phyloP scores from a whole-genome alignment of 2,888 invertebrate genomes.

The Tipula vernalis region DNA sequence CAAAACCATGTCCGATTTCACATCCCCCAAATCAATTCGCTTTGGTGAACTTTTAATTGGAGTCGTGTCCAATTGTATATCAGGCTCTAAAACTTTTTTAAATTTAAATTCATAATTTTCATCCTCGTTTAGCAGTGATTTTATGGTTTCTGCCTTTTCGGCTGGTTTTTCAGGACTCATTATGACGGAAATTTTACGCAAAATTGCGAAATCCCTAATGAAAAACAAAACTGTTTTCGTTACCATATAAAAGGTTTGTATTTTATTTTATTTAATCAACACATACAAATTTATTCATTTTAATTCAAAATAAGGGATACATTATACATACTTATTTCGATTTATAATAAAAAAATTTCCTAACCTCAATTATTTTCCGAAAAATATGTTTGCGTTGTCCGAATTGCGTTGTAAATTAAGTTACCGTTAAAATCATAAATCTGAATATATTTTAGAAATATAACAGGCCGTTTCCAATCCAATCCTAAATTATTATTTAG shows the following conservation, averaged over 20 bases:
- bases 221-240: background rate
- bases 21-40: background rate
- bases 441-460: background rate
- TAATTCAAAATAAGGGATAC: background rate
- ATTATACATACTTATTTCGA: background rate
- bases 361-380: background rate
- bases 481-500: background rate
- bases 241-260: background rate
- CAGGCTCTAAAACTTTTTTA: background rate
- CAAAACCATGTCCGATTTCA: background rate
- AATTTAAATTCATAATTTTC: conserved; percentile 10
- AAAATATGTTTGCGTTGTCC: background rate
- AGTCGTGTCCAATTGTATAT: background rate
- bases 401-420: background rate
- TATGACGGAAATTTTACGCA: background rate
- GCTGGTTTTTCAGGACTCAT: background rate
- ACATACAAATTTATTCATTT: background rate
- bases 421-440: background rate
- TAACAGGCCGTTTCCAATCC: background rate
- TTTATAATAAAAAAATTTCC: background rate
- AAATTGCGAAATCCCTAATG: background rate
- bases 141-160: background rate
- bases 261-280: background rate
- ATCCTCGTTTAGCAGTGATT: background rate
- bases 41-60: background rate